Base-by-base conservation (phyloP, 2,888 invertebrate species). In the Drosophila pseudotalamancana region DNA sequence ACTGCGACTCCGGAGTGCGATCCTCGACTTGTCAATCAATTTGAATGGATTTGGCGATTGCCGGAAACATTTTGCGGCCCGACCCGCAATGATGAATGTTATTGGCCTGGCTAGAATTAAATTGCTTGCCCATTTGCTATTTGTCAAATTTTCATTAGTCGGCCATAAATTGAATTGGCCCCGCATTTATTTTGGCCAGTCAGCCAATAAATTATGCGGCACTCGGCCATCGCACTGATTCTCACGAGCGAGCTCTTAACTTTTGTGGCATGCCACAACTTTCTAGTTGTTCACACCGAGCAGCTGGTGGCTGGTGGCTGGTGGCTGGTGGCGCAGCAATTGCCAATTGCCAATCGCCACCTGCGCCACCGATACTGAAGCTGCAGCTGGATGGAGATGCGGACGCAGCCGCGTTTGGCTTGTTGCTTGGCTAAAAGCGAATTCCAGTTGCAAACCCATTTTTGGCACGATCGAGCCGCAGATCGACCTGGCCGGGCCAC, bases 381-480 rank as follows among this genome's bases (percentile, higher is more conserved):
- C 18, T 42, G 63, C 27, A 48, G 57, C 42, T 49, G 54, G 16
- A n/a, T n/a, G n/a, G 29, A 46, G 64, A 25, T 50, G 54, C 18
- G 18, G 42, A 32, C 19, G 55, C 39, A 32, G 25, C 18, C 31
- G 35, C 45, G 32, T 32, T 25, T 42, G 40, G 61, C 50, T 43
- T 50, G 50, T 61, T 66, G 70, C 67, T 74, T 73, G 68, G 40
- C 87, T 83, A 84, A 84, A 84, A 87, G 87, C 83, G 83, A 84
- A 84, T 84, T 84, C 83, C 83, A 84, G 83, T 87, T 87, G 88
- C 88, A 84, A 84, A 82, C 87, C 81, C 83, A 84, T 84, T 84
- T 84, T 84, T 85, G 83, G 83, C 86, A 82, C 86, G 83, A 86
- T 85, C 86, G 60, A 65, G 59, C 40, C 59, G 43, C 62, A 68